Base-by-base conservation (phyloP, 1,140 invertebrate genomes). In the Meloidogyne exigua region DNA sequence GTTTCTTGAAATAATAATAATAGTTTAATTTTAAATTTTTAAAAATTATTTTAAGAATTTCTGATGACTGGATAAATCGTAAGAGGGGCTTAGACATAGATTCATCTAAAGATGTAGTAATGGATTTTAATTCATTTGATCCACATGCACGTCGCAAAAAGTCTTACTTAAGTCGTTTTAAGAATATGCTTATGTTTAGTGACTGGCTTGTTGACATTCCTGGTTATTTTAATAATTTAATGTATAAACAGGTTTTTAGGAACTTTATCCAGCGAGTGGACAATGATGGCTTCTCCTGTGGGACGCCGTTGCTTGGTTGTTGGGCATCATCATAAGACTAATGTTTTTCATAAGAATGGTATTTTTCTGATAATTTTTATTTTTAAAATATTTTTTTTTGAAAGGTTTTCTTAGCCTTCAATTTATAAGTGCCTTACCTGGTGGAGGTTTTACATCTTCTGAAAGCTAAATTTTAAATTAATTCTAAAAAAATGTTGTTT, bases 151-250 rank as follows among this genome's bases (percentile, higher is more conserved):
- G 69, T 11, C 21, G 15, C n/a, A 73, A 70, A 73, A 39, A 10
- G 36, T 0, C 36, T 7, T 39, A 39, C 10, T 39, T 39, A 39
- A n/a, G 15, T 68, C 70, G 18, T 67, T 75, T 21, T 49, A 72
- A 71, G 21, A 75, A 75, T 21, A 42, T 23, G 25, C 49, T 76
- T 18, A 76, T 75, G 76, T 79, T 75, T 66, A 79, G 78, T 64
- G 78, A 79, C 11, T 79, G 78, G 78, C 32, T 79, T 21, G 76
- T 79, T 5, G 78, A 79, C 57, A 79, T 79, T 76, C 78, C 78
- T n/a, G 26, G 57, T 39, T 42, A 21, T 36, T 28, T 70, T 28
- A 72, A 49, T 26, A 23, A 28, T 64, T 32, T 5, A 7, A 9
- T 15, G 21, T 23, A 62, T 15, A 21, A 63, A 63, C 49, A 10